Conservation (phyloP, 2,113 vertebrate species). For the Anarhynchus alexandrinus region DNA sequence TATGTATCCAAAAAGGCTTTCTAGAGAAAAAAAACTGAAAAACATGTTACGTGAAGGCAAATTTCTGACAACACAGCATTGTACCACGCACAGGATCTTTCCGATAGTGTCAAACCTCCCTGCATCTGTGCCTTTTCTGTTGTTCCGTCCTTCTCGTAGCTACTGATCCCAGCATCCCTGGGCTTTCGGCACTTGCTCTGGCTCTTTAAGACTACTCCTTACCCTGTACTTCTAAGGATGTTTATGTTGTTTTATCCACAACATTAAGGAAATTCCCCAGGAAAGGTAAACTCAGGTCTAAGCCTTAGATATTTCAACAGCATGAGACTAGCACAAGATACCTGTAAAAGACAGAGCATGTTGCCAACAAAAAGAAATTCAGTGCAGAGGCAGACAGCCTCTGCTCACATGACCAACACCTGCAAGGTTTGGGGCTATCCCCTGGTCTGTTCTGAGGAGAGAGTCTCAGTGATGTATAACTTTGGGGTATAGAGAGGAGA, state of each 20-base stretch:
- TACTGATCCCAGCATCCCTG: not conserved
- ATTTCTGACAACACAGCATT: not conserved
- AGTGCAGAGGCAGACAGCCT: not conserved
- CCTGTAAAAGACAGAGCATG: not conserved
- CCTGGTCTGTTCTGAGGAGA: not conserved
- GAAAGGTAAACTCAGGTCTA: not conserved
- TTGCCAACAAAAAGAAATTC: not conserved
- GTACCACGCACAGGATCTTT: not conserved
- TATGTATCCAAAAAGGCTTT: not conserved
- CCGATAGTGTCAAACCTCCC: not conserved
- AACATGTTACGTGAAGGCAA: not conserved
- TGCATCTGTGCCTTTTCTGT: not conserved
- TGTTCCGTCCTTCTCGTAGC: not conserved
- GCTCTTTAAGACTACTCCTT: not conserved
- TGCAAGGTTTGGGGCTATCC: not conserved
- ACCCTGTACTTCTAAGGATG: not conserved
- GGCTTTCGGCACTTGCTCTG: not conserved
- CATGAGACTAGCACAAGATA: not conserved
- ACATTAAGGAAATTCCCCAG: not conserved
- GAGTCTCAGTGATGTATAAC: not conserved
- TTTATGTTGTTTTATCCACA: not conserved
- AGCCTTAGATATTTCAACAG: not conserved
- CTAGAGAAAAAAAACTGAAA: not conserved
- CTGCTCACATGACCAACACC: not conserved
- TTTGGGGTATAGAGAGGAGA: not conserved